Evolutionary conservation across 2,888 invertebrate species (phyloP), one percentile per base, ranked within the genome.

Genomic region (Stomorhina lunata): DNA sequence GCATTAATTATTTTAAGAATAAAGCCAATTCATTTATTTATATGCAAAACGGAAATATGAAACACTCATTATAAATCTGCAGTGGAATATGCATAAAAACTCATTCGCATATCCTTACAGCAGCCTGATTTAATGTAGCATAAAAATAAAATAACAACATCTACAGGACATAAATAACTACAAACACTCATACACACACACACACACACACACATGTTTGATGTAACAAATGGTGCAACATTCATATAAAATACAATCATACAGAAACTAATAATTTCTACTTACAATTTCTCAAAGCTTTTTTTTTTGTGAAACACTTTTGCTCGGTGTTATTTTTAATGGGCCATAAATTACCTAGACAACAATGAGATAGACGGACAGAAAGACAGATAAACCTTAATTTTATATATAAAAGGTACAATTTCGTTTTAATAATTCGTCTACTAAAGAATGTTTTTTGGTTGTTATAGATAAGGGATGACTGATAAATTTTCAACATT

Each of bases 301-400:
- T 61, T 73, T 25, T 69, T 80, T 68, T 50, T 53, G 4, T 43
- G 6, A 2, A 9, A 22, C 15, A 25, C 17, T 61, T 79, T 27
- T 22, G 37, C 50, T 50, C 50, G 50, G 7, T 77, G 61, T 43
- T 77, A 43, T 59, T 66, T 72, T 81, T 88, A 89, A 88, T 88
- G 88, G 89, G 86, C 87, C 85, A 88, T 88, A 89, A 89, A 88
- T 89, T 87, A 89, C 85, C 61, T 84, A 84, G 84, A 87, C 86
- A 89, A 88, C 88, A 88, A 88, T 86, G 87, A 71, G 73, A 81
- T 77, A 77, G 43, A 71, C 71, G 43, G 66, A 17, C 15, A 27
- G 81, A 68, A 34, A 65, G 69, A 50, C 17, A 66, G 50, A 50
- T 53, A 71, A 78, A 71, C 69, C 63, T 63, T 69, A 34, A 37